Evolutionary conservation across 1,140 invertebrate species (phyloP).

Genomic region (Rhagoletis zephyria): DNA sequence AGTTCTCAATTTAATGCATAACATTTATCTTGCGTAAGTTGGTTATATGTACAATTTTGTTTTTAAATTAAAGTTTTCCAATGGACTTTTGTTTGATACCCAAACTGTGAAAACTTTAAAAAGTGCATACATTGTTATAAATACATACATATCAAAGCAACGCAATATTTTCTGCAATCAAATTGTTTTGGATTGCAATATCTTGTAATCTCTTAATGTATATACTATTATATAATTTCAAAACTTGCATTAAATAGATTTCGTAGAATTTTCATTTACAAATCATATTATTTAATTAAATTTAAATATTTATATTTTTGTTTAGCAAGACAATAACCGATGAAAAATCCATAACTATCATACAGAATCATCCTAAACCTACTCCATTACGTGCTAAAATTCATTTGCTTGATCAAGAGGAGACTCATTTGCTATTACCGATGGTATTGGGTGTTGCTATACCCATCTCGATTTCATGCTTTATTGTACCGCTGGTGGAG

Average conservation of each 20-base stretch:
- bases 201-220: too few relatives aligned
- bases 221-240: too few relatives aligned
- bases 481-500: slow-evolving; percentile 66
- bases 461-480: slow-evolving; percentile 63
- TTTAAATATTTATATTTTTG: slow-evolving; percentile 27
- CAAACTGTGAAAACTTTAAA: too few relatives aligned
- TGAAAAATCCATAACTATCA: slow-evolving; percentile 56
- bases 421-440: slow-evolving; percentile 64
- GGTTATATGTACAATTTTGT: too few relatives aligned
- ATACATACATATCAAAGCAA: too few relatives aligned
- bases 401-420: slow-evolving; percentile 64
- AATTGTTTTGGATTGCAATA: too few relatives aligned
- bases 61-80: too few relatives aligned
- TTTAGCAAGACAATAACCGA: not conserved
- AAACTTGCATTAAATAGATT: too few relatives aligned
- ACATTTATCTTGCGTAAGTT: slow-evolving; percentile 62
- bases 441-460: slow-evolving; percentile 64
- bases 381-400: slow-evolving; percentile 61
- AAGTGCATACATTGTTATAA: too few relatives aligned
- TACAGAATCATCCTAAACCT: slow-evolving; percentile 63
- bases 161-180: too few relatives aligned
- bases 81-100: too few relatives aligned
- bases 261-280: not conserved
- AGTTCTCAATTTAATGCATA: slow-evolving; percentile 65
- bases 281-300: too few relatives aligned